Evolutionary conservation across 1,140 invertebrate genomes (phyloP).

Genomic region (Himalopsyche phryganea): DNA sequence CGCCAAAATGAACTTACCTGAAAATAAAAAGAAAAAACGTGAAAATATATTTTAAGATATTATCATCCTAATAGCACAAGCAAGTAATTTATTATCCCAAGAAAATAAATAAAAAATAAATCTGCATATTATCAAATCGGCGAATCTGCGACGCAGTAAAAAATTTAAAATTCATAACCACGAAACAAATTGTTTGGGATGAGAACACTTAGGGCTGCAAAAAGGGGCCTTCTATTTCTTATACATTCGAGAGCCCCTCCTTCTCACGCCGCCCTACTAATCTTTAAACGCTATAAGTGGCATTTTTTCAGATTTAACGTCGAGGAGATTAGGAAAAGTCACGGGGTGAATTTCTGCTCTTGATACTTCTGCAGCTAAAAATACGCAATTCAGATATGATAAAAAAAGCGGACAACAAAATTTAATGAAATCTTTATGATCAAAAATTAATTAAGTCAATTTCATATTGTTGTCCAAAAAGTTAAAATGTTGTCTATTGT

Average conservation of each 20-base stretch:
- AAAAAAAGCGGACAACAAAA: too few relatives aligned
- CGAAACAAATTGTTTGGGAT: slow-evolving; percentile 29
- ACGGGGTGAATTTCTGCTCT: neutral
- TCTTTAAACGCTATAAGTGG: slow-evolving; percentile 28
- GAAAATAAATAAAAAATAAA: neutral
- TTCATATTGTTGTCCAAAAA: too few relatives aligned
- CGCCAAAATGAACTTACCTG: neutral
- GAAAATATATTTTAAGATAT: neutral
- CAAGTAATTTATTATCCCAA: neutral
- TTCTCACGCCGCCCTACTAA: slow-evolving; percentile 19
- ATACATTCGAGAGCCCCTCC: neutral
- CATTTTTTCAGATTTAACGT: slow-evolving; percentile 32
- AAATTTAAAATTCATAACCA: slow-evolving; percentile 21
- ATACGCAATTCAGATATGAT: too few relatives aligned
- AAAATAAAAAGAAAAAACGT: neutral
- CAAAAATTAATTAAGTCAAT: too few relatives aligned
- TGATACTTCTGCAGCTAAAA: too few relatives aligned
- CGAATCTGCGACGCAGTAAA: neutral
- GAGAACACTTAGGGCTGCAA: slow-evolving; percentile 15
- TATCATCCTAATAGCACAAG: neutral
- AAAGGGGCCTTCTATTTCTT: neutral
- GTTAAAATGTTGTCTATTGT: too few relatives aligned
- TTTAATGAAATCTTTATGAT: too few relatives aligned
- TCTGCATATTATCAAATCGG: neutral
- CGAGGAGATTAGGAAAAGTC: slow-evolving; percentile 15